phyloP scores from a whole-genome alignment of 2,888 invertebrate species.

The Rhamnusium bicolor region DNA sequence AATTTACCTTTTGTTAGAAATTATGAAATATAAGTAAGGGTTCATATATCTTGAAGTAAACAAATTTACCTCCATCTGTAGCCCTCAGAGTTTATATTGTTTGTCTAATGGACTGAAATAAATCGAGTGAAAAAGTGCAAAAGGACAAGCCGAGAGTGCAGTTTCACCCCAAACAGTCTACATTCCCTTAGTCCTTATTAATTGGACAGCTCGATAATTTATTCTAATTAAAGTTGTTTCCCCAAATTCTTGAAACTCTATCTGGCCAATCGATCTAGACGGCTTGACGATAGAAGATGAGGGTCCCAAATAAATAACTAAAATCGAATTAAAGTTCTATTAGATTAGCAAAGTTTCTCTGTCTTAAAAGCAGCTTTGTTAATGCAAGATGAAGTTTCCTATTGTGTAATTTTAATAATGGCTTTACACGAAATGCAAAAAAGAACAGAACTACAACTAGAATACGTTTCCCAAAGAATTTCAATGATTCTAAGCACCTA shows the following conservation, averaged over 20 bases:
- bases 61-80: not conserved
- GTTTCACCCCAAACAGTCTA: constrained; percentile 14
- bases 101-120: constrained; percentile 13
- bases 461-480: constrained; percentile 1
- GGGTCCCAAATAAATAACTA: constrained; percentile 52
- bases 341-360: constrained; percentile 53
- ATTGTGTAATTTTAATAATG: constrained; percentile 38
- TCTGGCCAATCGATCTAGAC: constrained; percentile 45
- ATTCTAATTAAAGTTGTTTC: constrained; percentile 58
- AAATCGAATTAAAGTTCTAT: constrained; percentile 54
- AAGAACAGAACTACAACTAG: not conserved
- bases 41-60: not conserved
- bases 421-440: constrained; percentile 19
- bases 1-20: not conserved
- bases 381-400: constrained; percentile 34
- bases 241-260: constrained; percentile 47
- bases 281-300: constrained; percentile 43
- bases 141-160: constrained; percentile 12
- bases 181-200: constrained; percentile 53
- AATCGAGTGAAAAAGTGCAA: constrained; percentile 28
- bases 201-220: constrained; percentile 58
- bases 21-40: not conserved
- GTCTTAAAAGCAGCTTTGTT: constrained; percentile 35
- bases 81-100: not conserved
- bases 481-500: not conserved